phyloP scores from a whole-genome alignment of 1,140 invertebrate genomes.

The Tribolium madens region DNA sequence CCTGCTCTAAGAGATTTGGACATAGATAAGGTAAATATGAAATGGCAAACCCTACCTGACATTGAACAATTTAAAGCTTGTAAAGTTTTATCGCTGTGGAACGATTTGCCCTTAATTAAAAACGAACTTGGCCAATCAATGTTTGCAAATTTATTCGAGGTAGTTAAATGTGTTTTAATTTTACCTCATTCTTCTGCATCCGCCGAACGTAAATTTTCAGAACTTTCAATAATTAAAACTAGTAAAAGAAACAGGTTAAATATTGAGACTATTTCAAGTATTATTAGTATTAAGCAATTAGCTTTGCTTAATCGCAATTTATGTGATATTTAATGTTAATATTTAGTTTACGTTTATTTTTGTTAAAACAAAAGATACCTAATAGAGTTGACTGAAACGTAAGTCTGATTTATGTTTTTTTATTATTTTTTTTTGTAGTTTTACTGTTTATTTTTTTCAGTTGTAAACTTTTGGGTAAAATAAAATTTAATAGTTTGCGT shows the following conservation, averaged over 20 bases:
- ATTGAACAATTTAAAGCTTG: not conserved
- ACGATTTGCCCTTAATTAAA: not conserved
- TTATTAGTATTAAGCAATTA: not conserved
- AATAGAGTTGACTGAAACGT: no score
- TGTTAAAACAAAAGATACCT: no score
- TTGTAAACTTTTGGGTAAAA: no score
- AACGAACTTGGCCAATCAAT: not conserved
- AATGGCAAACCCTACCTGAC: not conserved
- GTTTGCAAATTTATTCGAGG: not conserved
- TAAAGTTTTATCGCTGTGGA: not conserved
- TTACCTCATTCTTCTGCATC: conserved; percentile 8
- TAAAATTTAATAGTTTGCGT: no score
- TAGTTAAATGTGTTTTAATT: not conserved
- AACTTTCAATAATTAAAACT: not conserved
- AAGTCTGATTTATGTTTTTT: no score
- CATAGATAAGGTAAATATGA: not conserved
- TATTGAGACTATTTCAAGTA: not conserved
- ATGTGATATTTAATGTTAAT: not conserved
- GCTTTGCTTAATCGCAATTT: not conserved
- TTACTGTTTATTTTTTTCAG: no score
- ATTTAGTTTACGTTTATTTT: no score
- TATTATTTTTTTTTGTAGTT: no score
- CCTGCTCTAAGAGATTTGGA: not conserved
- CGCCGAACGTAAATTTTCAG: not conserved
- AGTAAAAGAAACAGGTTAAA: not conserved